A percentile compares a stretch with the other conserved stretches of the same genome.
Conservation (phyloP, 2,113 vertebrate species). For the Paramisgurnus dabryanus region DNA sequence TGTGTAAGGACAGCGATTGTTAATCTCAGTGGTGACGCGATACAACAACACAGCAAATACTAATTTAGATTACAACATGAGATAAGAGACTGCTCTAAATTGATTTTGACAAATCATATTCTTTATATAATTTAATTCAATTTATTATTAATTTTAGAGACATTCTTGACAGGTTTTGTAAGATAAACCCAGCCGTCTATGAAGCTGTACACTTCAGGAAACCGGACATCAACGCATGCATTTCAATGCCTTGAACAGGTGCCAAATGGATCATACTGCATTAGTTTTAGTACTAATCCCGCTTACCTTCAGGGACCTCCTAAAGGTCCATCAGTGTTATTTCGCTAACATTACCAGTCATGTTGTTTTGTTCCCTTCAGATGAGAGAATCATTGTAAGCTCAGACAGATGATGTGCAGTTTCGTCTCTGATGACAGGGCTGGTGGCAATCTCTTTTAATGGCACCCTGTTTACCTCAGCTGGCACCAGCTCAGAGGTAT, state of each 20-base stretch:
- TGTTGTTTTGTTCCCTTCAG: constrained; percentile 24
- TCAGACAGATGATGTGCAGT: constrained; percentile 36
- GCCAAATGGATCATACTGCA: constrained; percentile 25
- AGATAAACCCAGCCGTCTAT: too few relatives aligned
- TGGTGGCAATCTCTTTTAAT: constrained; percentile 46
- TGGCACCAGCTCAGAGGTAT: constrained; percentile 46
- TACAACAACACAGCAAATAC: too few relatives aligned
- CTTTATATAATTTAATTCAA: too few relatives aligned
- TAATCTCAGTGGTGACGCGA: too few relatives aligned
- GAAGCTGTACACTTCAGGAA: constrained; percentile 36
- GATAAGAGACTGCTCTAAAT: too few relatives aligned
- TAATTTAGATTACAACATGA: too few relatives aligned
- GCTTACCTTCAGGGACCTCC: constrained; percentile 2
- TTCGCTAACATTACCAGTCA: constrained; percentile 34
- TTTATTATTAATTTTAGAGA: too few relatives aligned
- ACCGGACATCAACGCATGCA: constrained; percentile 36
- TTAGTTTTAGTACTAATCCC: constrained; percentile 14
- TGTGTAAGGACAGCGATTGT: too few relatives aligned
- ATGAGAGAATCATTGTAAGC: constrained; percentile 40
- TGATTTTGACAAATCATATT: too few relatives aligned
- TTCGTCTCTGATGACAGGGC: constrained; percentile 43
- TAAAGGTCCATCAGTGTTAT: constrained; percentile 12
- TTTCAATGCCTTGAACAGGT: constrained; percentile 5
- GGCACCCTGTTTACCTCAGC: constrained; percentile 41
- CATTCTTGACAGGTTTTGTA: too few relatives aligned